Conservation (phyloP, 2,797 vertebrate species). For the Brachyalestes nurse region DNA sequence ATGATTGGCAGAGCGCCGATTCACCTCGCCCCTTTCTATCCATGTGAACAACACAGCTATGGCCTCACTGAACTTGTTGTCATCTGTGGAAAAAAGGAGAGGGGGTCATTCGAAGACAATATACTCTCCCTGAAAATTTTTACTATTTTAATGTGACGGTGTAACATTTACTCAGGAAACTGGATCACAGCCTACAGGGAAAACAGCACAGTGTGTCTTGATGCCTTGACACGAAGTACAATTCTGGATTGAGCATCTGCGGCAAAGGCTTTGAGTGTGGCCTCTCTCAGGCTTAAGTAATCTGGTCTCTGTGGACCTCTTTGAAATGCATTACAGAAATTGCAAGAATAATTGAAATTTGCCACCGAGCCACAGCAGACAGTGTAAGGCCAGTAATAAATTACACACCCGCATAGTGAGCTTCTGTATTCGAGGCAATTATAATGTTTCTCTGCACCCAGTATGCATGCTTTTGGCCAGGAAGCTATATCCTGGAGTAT, state of each 20-base stretch:
- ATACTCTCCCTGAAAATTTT: background rate
- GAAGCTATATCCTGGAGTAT: slow-evolving; percentile 37
- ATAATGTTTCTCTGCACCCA: slow-evolving; percentile 63
- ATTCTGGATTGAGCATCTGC: slow-evolving; percentile 40
- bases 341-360: slow-evolving; percentile 71
- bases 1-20: slow-evolving; percentile 89
- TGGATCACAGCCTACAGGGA: slow-evolving; percentile 26
- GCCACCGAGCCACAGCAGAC: slow-evolving; percentile 53
- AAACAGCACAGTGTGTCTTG: slow-evolving; percentile 37
- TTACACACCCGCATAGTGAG: slow-evolving; percentile 69
- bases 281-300: slow-evolving; percentile 54
- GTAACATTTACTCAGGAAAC: slow-evolving; percentile 26
- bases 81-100: slow-evolving; percentile 75
- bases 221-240: slow-evolving; percentile 49
- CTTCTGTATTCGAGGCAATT: slow-evolving; percentile 58
- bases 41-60: slow-evolving; percentile 88
- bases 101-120: background rate
- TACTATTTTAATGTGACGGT: background rate
- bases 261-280: slow-evolving; percentile 45
- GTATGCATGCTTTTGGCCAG: slow-evolving; percentile 55
- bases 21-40: slow-evolving; percentile 96
- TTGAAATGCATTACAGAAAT: slow-evolving; percentile 59
- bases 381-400: slow-evolving; percentile 64
- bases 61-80: slow-evolving; percentile 89
- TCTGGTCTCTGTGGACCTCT: slow-evolving; percentile 59